Percentiles rank a stretch among this genome's conserved stretches.
phyloP scores from a whole-genome alignment of 2,797 vertebrate species.

The Micromesistius poutassou region DNA sequence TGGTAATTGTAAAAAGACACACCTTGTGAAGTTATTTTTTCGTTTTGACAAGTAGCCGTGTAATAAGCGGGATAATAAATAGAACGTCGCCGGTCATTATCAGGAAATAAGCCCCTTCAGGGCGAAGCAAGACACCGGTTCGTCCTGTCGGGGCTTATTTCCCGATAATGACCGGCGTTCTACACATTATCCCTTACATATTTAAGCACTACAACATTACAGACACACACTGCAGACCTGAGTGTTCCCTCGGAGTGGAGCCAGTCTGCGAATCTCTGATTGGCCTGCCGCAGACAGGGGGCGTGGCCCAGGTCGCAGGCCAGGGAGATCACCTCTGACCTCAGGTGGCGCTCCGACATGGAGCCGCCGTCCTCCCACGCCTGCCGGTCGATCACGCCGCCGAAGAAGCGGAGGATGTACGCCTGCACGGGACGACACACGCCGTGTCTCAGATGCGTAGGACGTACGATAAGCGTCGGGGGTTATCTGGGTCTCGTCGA shows the following conservation, averaged over 20 bases:
- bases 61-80: too few species aligned
- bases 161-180: too few species aligned
- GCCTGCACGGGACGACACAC: constrained; percentile 37
- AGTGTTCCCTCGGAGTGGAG: constrained; percentile 67
- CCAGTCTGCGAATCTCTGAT: constrained; percentile 65
- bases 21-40: too few species aligned
- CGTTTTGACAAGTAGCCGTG: too few species aligned
- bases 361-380: constrained; percentile 71
- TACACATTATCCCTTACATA: too few species aligned
- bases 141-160: too few species aligned
- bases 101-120: too few species aligned
- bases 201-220: constrained; percentile 18
- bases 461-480: background rate
- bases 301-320: constrained; percentile 72
- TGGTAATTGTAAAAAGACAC: too few species aligned
- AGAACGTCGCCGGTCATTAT: too few species aligned
- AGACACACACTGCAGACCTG: constrained; percentile 51
- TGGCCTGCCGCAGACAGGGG: constrained; percentile 63
- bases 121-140: too few species aligned
- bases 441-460: background rate
- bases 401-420: constrained; percentile 76
- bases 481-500: background rate
- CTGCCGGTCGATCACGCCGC: constrained; percentile 72
- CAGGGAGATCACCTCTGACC: constrained; percentile 66
- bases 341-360: constrained; percentile 68